Evolutionary conservation across 2,797 vertebrate species (phyloP).

Genomic region (Trematomus bernacchii): DNA sequence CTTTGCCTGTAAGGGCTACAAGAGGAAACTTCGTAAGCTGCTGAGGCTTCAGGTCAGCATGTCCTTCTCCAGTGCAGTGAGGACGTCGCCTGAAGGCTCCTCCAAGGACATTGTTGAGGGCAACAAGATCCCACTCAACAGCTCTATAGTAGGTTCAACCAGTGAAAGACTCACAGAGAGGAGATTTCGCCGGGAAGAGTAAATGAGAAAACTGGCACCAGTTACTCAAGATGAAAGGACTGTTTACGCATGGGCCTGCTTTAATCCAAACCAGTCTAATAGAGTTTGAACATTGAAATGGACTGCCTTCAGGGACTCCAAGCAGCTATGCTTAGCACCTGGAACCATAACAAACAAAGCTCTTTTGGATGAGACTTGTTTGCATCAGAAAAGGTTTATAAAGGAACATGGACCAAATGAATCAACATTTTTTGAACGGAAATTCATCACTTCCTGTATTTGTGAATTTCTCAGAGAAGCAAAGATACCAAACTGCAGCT

Average conservation of each 20-base stretch:
- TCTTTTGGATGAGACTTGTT: conserved; percentile 8
- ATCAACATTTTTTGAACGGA: neutral
- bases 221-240: neutral
- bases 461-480: conserved; percentile 14
- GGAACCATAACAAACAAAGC: neutral
- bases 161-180: conserved; percentile 48
- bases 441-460: conserved; percentile 13
- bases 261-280: neutral
- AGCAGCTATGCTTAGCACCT: neutral
- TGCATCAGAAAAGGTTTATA: neutral
- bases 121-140: conserved; percentile 79
- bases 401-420: conserved; percentile 3
- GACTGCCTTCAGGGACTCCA: conserved; percentile 8
- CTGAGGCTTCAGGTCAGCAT: conserved; percentile 89
- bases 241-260: neutral
- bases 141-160: conserved; percentile 3
- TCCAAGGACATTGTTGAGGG: conserved; percentile 85
- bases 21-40: conserved; percentile 93
- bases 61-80: conserved; percentile 92
- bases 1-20: conserved; percentile 98
- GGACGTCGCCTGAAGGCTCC: conserved; percentile 90
- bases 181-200: conserved; percentile 28
- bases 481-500: neutral
- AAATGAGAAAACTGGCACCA: neutral
- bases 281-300: conserved; percentile 1